Percentiles rank a stretch among this genome's conserved stretches.
These are phyloP conservation scores for Bubo bubo DNA, from an alignment of 2,113 vertebrate genomes.

Conservation along the genomic window DNA sequence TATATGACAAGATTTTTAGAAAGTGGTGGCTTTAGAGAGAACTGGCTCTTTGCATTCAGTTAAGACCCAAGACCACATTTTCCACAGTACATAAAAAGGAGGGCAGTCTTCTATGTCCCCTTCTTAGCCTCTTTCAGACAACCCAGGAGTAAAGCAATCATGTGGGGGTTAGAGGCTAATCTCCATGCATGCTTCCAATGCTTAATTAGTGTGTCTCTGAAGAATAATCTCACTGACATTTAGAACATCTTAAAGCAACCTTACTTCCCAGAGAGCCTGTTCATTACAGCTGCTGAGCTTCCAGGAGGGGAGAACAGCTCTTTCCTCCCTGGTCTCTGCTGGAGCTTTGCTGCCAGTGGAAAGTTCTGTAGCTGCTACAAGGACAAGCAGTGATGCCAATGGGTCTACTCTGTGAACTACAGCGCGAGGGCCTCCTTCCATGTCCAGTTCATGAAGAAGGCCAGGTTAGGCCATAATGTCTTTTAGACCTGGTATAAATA, in stretches of 20 bases:
- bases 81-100: not conserved
- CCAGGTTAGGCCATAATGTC: not conserved
- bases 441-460: not conserved
- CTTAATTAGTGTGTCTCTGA: not conserved
- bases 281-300: not conserved
- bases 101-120: not conserved
- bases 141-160: not conserved
- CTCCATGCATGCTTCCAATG: not conserved
- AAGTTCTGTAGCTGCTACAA: not conserved
- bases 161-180: not conserved
- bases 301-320: not conserved
- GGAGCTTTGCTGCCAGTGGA: not conserved
- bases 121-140: not conserved
- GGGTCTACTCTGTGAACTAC: not conserved
- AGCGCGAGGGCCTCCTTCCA: not conserved
- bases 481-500: not conserved
- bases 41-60: not conserved
- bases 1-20: not conserved
- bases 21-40: not conserved
- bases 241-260: not conserved
- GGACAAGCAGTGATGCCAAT: accelerated
- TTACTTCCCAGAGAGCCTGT: not conserved
- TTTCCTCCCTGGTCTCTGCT: not conserved
- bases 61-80: accelerated
- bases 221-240: not conserved